Conservation (phyloP, 2,113 vertebrate genomes). For the Mesitornis unicolor region DNA sequence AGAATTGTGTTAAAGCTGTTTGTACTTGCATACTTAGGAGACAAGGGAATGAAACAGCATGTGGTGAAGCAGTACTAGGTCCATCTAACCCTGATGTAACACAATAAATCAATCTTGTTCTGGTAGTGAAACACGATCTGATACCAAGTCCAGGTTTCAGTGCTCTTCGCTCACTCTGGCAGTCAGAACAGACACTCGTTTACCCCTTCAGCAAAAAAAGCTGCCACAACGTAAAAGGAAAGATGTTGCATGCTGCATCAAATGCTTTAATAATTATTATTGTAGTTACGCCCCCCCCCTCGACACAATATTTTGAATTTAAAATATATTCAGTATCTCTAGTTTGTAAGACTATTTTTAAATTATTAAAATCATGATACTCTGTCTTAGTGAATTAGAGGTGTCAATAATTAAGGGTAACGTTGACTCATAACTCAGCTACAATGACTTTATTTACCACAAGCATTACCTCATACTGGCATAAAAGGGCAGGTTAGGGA, state of each 20-base stretch:
- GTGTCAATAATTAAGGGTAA: neutral
- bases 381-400: neutral
- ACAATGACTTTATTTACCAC: neutral
- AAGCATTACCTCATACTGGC: neutral
- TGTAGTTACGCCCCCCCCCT: neutral
- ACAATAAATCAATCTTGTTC: conserved; percentile 75
- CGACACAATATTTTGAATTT: neutral
- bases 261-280: neutral
- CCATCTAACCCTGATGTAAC: conserved; percentile 61
- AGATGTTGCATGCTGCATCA: neutral
- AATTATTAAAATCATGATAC: neutral
- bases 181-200: conserved; percentile 10
- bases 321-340: neutral
- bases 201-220: conserved; percentile 21
- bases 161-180: conserved; percentile 29
- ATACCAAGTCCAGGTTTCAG: conserved; percentile 40
- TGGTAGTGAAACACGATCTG: conserved; percentile 66
- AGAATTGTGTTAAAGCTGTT: conserved; percentile 88
- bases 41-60: conserved; percentile 67
- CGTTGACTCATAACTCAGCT: neutral
- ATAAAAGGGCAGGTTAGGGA: neutral
- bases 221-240: conserved; percentile 16
- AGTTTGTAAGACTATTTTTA: neutral
- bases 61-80: conserved; percentile 65
- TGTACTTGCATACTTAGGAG: conserved; percentile 84